Conservation (phyloP, 2,888 invertebrate species). For the Drosophila atroscutellata region DNA sequence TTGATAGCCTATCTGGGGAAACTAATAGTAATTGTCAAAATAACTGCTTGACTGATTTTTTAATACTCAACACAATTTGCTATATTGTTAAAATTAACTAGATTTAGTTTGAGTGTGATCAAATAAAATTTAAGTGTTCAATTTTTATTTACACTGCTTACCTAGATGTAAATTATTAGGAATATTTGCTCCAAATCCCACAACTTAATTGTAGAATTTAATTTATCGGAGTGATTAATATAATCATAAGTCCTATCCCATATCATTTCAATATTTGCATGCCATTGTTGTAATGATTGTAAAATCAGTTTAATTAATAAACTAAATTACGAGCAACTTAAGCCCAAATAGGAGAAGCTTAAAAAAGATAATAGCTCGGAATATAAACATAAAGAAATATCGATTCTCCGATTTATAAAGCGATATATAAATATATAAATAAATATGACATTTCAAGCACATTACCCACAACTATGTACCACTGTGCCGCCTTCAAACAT, state of each 20-base stretch:
- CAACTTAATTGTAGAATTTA: too few relatives aligned
- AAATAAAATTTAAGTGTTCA: not conserved
- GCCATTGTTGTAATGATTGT: not conserved
- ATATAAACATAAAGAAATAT: not conserved
- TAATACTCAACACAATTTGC: rapidly evolving
- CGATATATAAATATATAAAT: not conserved
- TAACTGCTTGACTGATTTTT: not conserved
- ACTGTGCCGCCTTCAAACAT: slow-evolving; percentile 33
- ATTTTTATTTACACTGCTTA: too few relatives aligned
- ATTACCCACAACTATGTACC: not conserved
- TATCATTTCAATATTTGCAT: not conserved
- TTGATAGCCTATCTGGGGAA: not conserved
- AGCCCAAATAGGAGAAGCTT: not conserved
- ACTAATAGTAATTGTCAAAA: not conserved
- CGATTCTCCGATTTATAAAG: not conserved
- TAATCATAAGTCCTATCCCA: not conserved
- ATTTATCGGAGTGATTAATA: not conserved
- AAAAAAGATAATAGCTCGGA: not conserved
- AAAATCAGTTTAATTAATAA: too few relatives aligned
- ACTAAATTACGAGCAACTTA: too few relatives aligned
- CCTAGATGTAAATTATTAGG: not conserved
- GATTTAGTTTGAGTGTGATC: too few relatives aligned
- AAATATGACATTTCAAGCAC: not conserved
- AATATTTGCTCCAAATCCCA: too few relatives aligned
- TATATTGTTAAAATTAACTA: not conserved